Evolutionary conservation across 2,888 invertebrate species (phyloP).

Genomic region (Brassicogethes aeneus): DNA sequence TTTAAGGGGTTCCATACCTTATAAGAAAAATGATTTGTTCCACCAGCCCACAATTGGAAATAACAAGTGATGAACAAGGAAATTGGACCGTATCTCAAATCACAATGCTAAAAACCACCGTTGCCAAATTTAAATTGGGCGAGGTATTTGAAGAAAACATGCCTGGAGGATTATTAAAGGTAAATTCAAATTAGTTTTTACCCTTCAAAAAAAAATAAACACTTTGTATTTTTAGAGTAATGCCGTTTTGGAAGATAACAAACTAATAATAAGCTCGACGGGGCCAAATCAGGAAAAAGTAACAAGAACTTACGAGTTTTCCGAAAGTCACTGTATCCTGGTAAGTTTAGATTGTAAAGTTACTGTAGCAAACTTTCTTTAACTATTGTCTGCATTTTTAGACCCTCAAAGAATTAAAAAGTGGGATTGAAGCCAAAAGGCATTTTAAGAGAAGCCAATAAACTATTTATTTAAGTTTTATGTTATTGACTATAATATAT

Average conservation of each 20-base stretch:
- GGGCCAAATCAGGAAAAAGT: slow-evolving; percentile 36
- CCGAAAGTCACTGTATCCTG: slow-evolving; percentile 28
- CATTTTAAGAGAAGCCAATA: slow-evolving; percentile 45
- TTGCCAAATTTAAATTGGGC: slow-evolving; percentile 48
- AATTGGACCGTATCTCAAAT: slow-evolving; percentile 50
- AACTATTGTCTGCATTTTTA: slow-evolving; percentile 36
- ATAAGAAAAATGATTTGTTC: slow-evolving; percentile 56
- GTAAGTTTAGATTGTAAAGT: slow-evolving; percentile 22
- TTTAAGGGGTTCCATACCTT: slow-evolving; percentile 54
- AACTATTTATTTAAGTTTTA: no score
- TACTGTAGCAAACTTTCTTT: neutral
- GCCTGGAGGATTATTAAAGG: slow-evolving; percentile 49
- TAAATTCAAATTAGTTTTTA: slow-evolving; percentile 15
- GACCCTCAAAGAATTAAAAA: slow-evolving; percentile 49
- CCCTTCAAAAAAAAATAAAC: neutral
- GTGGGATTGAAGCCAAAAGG: slow-evolving; percentile 45
- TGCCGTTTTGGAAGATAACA: slow-evolving; percentile 47
- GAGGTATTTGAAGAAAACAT: slow-evolving; percentile 57
- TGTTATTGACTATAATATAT: no score
- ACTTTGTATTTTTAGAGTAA: slow-evolving; percentile 42
- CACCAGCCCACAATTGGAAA: slow-evolving; percentile 52
- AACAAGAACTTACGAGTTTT: slow-evolving; percentile 39
- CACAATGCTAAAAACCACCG: slow-evolving; percentile 48
- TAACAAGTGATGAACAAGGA: slow-evolving; percentile 44
- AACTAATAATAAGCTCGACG: slow-evolving; percentile 38